Percentiles rank a stretch among this genome's conserved stretches.
These are phyloP conservation scores for Nibea coibor DNA, from an alignment of 2,113 vertebrate genomes.

Conservation along the genomic window DNA sequence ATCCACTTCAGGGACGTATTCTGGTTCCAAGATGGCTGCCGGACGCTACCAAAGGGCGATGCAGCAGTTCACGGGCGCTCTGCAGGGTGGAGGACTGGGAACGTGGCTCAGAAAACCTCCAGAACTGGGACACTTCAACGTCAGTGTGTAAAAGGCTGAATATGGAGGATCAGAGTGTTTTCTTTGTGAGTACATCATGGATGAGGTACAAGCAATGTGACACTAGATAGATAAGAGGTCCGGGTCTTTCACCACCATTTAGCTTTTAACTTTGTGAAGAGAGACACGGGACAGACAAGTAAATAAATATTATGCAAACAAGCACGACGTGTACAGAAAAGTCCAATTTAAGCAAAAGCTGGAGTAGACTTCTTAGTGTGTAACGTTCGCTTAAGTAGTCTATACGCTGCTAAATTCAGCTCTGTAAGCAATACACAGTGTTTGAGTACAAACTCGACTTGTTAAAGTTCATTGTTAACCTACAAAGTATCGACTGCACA, in stretches of 20 bases:
- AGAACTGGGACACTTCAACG: background rate
- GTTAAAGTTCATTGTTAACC: background rate
- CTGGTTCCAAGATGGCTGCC: constrained; percentile 57
- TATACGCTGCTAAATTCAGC: background rate
- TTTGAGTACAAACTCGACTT: background rate
- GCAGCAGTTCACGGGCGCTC: constrained; percentile 45
- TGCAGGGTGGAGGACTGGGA: constrained; percentile 65
- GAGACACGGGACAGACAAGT: background rate
- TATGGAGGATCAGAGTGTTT: background rate
- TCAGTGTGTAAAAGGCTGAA: constrained; percentile 11
- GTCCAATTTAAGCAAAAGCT: background rate
- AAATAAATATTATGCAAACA: background rate
- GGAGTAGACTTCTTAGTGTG: background rate
- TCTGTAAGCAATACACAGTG: background rate
- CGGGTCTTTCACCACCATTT: background rate
- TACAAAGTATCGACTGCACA: background rate
- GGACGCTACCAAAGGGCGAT: constrained; percentile 60
- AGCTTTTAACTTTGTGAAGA: background rate
- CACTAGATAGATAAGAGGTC: background rate
- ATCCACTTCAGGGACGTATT: background rate
- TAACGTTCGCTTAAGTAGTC: background rate
- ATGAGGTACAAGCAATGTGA: background rate
- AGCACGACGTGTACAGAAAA: background rate
- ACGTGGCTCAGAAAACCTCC: constrained; percentile 62
- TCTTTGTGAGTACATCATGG: background rate